Conservation (phyloP, 2,113 vertebrate genomes). For the Australoheros scitulus region DNA sequence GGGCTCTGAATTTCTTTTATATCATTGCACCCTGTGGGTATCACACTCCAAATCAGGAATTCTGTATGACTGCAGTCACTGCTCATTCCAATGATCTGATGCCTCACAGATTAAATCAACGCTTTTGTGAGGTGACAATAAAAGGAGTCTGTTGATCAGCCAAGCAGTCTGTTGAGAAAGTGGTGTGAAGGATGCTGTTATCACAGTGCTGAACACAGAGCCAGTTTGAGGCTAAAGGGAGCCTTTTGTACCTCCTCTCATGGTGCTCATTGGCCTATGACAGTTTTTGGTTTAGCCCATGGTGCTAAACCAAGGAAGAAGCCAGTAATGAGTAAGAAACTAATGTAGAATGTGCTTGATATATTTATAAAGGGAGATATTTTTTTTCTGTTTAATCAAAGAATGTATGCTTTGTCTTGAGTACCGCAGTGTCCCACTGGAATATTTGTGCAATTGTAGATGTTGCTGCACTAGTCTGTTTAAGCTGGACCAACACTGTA, state of each 20-base stretch:
- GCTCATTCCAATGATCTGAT: slow-evolving; percentile 62
- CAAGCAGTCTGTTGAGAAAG: slow-evolving; percentile 27
- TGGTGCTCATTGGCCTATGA: slow-evolving; percentile 52
- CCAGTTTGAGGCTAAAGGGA: slow-evolving; percentile 38
- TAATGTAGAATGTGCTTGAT: background rate
- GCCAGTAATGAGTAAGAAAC: slow-evolving; percentile 27
- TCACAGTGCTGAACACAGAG: slow-evolving; percentile 57
- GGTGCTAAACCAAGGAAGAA: slow-evolving; percentile 33
- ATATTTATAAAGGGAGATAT: background rate
- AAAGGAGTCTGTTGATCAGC: slow-evolving; percentile 69
- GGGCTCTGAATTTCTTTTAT: slow-evolving; percentile 65
- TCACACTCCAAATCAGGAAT: slow-evolving; percentile 67
- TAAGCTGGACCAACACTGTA: background rate
- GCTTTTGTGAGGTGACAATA: slow-evolving; percentile 72
- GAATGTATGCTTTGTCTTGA: background rate
- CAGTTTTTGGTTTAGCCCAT: slow-evolving; percentile 43
- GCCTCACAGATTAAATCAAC: slow-evolving; percentile 72
- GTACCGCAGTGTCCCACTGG: background rate
- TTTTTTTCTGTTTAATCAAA: background rate
- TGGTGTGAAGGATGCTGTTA: slow-evolving; percentile 53
- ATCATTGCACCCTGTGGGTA: slow-evolving; percentile 66
- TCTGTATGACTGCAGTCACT: slow-evolving; percentile 66
- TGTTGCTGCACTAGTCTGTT: background rate
- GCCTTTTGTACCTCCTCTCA: slow-evolving; percentile 59
- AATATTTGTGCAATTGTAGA: background rate